Evolutionary conservation across 2,888 invertebrate species (phyloP), one percentile per base, ranked within the genome.

Genomic region (Mimas tiliae): DNA sequence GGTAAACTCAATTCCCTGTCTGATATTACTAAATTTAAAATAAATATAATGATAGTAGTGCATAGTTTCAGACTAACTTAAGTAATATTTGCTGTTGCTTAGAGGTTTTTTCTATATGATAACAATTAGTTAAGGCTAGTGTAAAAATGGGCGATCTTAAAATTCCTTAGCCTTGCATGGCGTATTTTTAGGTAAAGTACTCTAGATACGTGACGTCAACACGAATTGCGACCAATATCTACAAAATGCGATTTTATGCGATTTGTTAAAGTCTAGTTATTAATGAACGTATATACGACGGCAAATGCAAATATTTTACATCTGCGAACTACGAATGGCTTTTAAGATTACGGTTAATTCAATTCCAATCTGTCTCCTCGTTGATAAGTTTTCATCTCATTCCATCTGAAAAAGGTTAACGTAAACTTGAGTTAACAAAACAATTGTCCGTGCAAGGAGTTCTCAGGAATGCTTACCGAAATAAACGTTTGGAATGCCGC

Each of bases 391-490:
- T 21, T 16, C 19, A 19, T 51, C 11, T 1, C 27, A 27, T 27
- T 19, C 19, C 6, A 9, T 42, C 6, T 19, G 27, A 12, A 19
- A 42, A 58, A 58, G 12, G 38, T 16, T 19, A 19, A 38, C 19
- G 11, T 38, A 42, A 42, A 19, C 19, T 65, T 38, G 19, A 48
- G n/a, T 47, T 48, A 65, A 47, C 53, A 58, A 55, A 12, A 55
- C 42, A 16, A 53, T 34, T 38, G 53, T 55, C 16, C 14, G 47
- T 33, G 55, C 34, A 75, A 69, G 69, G 69, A 71, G 72, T 72
- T 71, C 70, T 71, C 71, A 73, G 71, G 69, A 67, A 69, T 71
- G 67, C 73, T 69, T 47, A 72, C 74, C 65, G 63, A 78, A 75
- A 77, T 78, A 76, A 64, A 68, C 67, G 48, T 50, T 62, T 72